phyloP scores from a whole-genome alignment of 2,888 invertebrate genomes.

The Hirudinaria manillensis region DNA sequence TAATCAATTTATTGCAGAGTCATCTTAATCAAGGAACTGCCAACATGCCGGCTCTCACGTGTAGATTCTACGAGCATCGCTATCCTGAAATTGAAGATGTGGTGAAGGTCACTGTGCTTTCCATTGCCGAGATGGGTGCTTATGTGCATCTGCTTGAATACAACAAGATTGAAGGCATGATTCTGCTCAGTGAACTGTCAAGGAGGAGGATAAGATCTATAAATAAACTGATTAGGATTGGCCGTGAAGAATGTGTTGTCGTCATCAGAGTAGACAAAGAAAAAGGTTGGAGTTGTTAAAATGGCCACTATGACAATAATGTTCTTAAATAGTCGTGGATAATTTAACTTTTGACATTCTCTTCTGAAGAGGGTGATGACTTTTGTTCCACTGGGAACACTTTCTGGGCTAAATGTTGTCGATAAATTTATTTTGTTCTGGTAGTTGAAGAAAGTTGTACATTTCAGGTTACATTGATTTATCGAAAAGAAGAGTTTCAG shows the following conservation, averaged over 20 bases:
- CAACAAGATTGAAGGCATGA: conserved; percentile 98
- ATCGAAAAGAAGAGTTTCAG: conserved; percentile 94
- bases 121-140: conserved; percentile 99
- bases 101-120: conserved; percentile 93
- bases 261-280: conserved; percentile 98
- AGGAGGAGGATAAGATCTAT: conserved; percentile 96
- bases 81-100: conserved; percentile 75
- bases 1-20: no score
- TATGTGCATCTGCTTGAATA: conserved; percentile 96
- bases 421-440: no score
- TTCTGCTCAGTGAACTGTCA: conserved; percentile 91
- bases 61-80: conserved; percentile 43
- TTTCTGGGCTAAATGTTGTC: no score
- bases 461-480: conserved; percentile 88
- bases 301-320: neutral
- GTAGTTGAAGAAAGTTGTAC: neutral
- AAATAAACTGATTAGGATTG: conserved; percentile 95
- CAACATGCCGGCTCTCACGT: conserved; percentile 45
- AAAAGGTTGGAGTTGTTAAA: conserved; percentile 66
- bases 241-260: conserved; percentile 96
- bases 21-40: neutral
- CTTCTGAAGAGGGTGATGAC: no score
- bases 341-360: neutral
- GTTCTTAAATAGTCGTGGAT: neutral
- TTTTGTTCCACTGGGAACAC: no score